Base-by-base conservation (phyloP, 2,113 vertebrate genomes). In the Eulemur macaco region DNA sequence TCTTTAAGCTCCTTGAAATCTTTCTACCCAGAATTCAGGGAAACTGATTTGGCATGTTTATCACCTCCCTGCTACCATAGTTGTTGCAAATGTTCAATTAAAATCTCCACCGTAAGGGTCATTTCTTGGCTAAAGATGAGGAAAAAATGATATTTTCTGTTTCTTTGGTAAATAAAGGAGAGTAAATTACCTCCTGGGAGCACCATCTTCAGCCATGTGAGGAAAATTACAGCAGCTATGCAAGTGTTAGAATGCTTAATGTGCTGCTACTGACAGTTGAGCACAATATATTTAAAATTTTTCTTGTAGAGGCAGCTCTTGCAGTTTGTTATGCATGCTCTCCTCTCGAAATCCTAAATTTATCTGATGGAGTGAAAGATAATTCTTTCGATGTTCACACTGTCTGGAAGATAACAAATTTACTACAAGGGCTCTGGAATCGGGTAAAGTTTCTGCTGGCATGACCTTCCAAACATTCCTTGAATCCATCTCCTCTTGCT, bases 161-260 rank as follows among this genome's bases (percentile, higher is more conserved):
- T 95, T 42, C 81, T 92, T 50, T 85, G 54, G 81, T 95, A 92
- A 92, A 87, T 34, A 95, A 96, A 96, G 1, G 6, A 93, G 93
- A 92, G 47, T 58, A 92, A 94, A 85, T 96, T 21, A 89, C 87
- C 71, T 69, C 58, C 85, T 31, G 47, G 54, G 88, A 97, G 54
- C 23, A 42, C 76, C 7, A 21, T 85, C 39, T 23, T 88, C 64
- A 88, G 68, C 58, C 76, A 91, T 34, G 92, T 54, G 85, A 96
- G 73, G 93, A 85, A 73, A 89, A 96, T 89, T 71, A 78, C 68
- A 69, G 71, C 71, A 94, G 88, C 85, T 17, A 37, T 20, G 85
- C 34, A 25, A 74, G 77, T 37, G 58, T 78, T n/a, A 54, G 88
- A 47, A 95, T 37, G 77, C 20, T 37, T 88, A 63, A 63, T 63